Percentiles rank a stretch among this genome's conserved stretches.
Evolutionary conservation across 2,113 vertebrate genomes (phyloP).

Genomic region (Triplophysa rosa): DNA sequence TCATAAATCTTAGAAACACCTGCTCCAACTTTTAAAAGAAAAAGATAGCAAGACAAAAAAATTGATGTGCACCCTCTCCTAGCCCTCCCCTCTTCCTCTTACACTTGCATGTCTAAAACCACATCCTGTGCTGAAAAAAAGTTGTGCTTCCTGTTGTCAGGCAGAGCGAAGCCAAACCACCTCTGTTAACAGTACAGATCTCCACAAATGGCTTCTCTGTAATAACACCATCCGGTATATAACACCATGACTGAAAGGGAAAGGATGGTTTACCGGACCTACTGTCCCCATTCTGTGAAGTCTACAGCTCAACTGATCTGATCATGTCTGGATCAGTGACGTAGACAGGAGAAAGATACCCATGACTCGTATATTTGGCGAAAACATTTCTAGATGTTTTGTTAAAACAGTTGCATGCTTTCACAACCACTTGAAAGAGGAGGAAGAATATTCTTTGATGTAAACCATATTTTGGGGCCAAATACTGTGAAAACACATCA

Average conservation of each 20-base stretch:
- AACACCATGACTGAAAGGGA: neutral
- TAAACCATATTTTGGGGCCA: no score
- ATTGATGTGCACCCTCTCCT: constrained; percentile 59
- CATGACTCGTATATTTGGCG: neutral
- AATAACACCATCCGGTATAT: constrained; percentile 1
- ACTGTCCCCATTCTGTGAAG: constrained; percentile 14
- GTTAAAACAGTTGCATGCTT: neutral
- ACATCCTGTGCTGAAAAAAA: constrained; percentile 74
- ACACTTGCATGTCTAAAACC: constrained; percentile 57
- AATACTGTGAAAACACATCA: no score
- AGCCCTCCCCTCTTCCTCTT: constrained; percentile 68
- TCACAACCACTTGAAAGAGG: neutral
- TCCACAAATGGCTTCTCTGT: neutral
- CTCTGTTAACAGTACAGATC: constrained; percentile 5
- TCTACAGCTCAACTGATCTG: neutral
- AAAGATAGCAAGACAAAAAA: constrained; percentile 36
- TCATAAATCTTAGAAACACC: constrained; percentile 42
- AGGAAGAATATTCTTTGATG: no score
- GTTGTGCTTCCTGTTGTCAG: constrained; percentile 59
- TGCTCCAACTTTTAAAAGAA: constrained; percentile 51
- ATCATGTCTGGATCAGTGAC: neutral
- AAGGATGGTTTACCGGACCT: constrained; percentile 20
- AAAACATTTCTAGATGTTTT: neutral
- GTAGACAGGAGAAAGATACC: neutral
- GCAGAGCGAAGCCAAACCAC: constrained; percentile 4